Percentiles rank a stretch among this genome's conserved stretches.
These are phyloP conservation scores for Chironomus tentans DNA, from an alignment of 2,888 invertebrate species.

Conservation along the genomic window DNA sequence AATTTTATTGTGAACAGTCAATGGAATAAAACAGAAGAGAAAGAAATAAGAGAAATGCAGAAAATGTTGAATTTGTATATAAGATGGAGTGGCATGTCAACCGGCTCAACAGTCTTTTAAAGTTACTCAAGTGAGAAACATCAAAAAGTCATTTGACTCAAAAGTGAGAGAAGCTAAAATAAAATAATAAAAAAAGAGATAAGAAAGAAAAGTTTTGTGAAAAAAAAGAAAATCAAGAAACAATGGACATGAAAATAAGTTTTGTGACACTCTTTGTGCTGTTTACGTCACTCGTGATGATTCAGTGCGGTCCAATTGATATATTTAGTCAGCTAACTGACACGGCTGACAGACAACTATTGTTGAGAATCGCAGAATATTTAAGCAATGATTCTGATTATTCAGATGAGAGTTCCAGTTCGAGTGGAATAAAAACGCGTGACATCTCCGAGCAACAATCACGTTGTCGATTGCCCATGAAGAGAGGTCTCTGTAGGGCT, in stretches of 20 bases:
- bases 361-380: slow-evolving; percentile 1
- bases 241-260: slow-evolving; percentile 9
- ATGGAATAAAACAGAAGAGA: not conserved
- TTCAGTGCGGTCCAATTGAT: slow-evolving; percentile 9
- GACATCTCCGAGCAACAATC: slow-evolving; percentile 11
- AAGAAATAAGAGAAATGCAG: not conserved
- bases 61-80: slow-evolving; percentile 2
- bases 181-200: not conserved
- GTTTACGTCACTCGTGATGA: not conserved
- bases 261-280: not conserved
- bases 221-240: not conserved
- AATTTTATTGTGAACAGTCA: not conserved
- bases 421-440: not conserved
- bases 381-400: slow-evolving; percentile 1
- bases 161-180: too few species aligned
- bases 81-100: slow-evolving; percentile 3
- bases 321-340: not conserved
- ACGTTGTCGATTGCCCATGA: slow-evolving; percentile 29
- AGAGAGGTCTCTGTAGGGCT: slow-evolving; percentile 42
- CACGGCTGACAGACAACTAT: not conserved
- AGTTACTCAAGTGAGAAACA: slow-evolving; percentile 20
- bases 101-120: not conserved
- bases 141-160: not conserved
- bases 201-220: not conserved
- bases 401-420: not conserved